Percentiles rank a stretch among this genome's conserved stretches.
Conservation (phyloP, 92 coral and sea anemone species). For the Blastomussa wellsi region DNA sequence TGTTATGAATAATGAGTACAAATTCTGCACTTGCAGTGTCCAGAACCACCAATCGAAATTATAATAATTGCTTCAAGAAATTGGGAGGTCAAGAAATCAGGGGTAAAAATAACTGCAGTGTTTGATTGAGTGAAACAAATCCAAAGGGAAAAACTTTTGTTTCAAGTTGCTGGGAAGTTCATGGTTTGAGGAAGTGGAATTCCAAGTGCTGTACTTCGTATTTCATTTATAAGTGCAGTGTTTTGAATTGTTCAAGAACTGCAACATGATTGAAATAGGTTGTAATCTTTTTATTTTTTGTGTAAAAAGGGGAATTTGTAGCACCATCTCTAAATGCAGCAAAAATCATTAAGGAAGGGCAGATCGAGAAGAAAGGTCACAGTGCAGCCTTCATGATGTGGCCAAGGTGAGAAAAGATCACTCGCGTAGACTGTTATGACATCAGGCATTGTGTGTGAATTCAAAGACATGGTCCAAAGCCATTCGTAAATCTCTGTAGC, state of each 20-base stretch:
- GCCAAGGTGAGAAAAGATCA: conserved; percentile 72
- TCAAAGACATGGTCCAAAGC: no score
- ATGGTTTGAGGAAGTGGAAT: no score
- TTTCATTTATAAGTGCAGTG: neutral
- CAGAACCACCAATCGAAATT: no score
- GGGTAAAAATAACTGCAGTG: neutral
- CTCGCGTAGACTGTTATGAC: neutral
- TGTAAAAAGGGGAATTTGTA: conserved; percentile 52
- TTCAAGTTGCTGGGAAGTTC: no score
- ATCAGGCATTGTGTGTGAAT: no score
- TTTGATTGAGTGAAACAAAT: neutral
- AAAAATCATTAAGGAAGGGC: conserved; percentile 89
- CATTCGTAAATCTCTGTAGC: no score
- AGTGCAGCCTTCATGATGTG: conserved; percentile 99
- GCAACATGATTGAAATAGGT: no score
- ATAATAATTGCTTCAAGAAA: no score
- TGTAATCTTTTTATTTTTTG: neutral
- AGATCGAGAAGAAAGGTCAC: conserved; percentile 95
- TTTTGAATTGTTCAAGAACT: neutral
- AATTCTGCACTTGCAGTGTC: no score
- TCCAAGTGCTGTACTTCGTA: no score
- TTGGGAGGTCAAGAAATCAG: neutral
- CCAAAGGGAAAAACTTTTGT: no score
- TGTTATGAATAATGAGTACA: no score
- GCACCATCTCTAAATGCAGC: conserved; percentile 56